Conservation (phyloP, 2,797 vertebrate genomes). For the Hoplostethus atlanticus region DNA sequence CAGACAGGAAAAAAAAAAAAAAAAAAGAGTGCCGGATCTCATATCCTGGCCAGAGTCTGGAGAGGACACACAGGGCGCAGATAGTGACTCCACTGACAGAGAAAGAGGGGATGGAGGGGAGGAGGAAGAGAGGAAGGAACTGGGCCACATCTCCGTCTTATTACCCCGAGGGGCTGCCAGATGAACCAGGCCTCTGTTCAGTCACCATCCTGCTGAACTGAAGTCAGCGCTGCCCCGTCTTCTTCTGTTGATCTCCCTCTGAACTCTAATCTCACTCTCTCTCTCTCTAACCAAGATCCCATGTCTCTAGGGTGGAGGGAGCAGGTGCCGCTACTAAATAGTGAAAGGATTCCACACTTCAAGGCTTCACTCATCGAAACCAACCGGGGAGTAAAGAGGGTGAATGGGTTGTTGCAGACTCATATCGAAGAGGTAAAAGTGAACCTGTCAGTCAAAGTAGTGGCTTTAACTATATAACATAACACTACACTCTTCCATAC, state of each 20-base stretch:
- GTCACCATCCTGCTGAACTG: conserved; percentile 41
- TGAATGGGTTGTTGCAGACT: not conserved
- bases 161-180: conserved; percentile 52
- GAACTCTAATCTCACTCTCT: conserved; percentile 6
- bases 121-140: conserved; percentile 40
- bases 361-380: conserved; percentile 5
- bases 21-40: conserved; percentile 45
- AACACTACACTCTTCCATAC: too few species aligned
- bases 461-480: too few species aligned
- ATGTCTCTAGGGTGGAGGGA: not conserved
- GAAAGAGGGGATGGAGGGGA: conserved; percentile 27
- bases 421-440: not conserved
- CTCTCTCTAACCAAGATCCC: too few species aligned
- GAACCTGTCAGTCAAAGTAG: too few species aligned
- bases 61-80: conserved; percentile 33
- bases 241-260: not conserved
- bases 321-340: conserved; percentile 52
- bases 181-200: conserved; percentile 68
- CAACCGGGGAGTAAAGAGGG: not conserved
- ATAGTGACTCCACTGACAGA: conserved; percentile 55
- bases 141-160: conserved; percentile 62
- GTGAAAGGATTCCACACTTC: conserved; percentile 14
- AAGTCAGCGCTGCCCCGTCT: conserved; percentile 37
- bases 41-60: conserved; percentile 52
- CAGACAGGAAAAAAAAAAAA: conserved; percentile 51